These are phyloP conservation scores for Corythornis madagascariensis DNA, from an alignment of 2,113 vertebrate genomes.

Conservation along the genomic window DNA sequence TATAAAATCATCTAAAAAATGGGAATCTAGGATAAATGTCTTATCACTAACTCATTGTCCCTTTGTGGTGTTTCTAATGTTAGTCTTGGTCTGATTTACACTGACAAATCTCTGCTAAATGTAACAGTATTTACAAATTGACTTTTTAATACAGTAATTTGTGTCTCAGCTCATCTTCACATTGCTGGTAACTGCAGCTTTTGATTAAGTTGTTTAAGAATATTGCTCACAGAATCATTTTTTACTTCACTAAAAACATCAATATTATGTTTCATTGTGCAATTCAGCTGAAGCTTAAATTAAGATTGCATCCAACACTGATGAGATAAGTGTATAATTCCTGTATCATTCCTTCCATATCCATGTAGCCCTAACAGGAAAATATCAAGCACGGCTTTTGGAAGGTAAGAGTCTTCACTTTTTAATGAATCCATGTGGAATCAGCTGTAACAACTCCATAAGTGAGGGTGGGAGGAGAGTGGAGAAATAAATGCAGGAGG, in stretches of 20 bases:
- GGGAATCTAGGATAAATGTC: not conserved
- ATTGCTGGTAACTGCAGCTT: not conserved
- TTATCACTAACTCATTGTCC: constrained; percentile 35
- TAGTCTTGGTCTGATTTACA: not conserved
- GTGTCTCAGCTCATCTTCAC: not conserved
- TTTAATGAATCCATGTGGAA: not conserved
- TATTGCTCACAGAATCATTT: not conserved
- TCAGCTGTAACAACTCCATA: not conserved
- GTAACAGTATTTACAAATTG: constrained; percentile 11
- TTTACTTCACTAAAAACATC: not conserved
- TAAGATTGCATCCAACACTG: not conserved
- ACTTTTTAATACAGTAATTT: constrained; percentile 20
- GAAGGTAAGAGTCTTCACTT: constrained; percentile 82
- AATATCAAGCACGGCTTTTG: constrained; percentile 96
- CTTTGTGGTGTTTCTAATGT: constrained; percentile 27
- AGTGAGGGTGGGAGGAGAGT: not conserved
- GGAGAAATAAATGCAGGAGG: not conserved
- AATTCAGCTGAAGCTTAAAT: not conserved
- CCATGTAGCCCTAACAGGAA: constrained; percentile 91
- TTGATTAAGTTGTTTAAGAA: not conserved
- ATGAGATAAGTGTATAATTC: not conserved
- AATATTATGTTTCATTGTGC: not conserved
- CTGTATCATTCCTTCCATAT: not conserved
- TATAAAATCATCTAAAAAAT: not conserved
- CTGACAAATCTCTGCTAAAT: constrained; percentile 36